Base-by-base conservation (phyloP, 2,888 invertebrate species). In the Epicampocera succincta region DNA sequence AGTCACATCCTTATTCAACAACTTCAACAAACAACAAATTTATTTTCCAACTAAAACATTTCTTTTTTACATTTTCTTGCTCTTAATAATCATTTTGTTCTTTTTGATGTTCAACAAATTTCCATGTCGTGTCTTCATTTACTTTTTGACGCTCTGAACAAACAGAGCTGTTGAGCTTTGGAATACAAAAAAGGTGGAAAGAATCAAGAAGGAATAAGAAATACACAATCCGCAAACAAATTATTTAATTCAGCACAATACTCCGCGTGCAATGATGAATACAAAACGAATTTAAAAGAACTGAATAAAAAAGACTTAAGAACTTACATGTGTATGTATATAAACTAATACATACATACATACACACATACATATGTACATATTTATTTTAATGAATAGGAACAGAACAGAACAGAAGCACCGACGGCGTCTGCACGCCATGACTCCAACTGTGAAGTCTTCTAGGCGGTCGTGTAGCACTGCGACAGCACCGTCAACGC, bases 21-120 rank as follows among this genome's bases (percentile, higher is more conserved):
- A 50, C 29, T 44, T 2, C 44, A 58, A 50, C 56, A 50, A 66
- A 15, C 4, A 38, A 50, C 15, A 17, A 63, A 13, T 65, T 56
- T 52, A 42, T 65, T 17, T 48, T 42, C 15, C 13, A 6, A 25
- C 6, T 38, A 25, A 12, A 33, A 58, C 25, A 25, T 63, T 68
- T 42, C 44, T 29, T 11, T 33, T n/a, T 65, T 29, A 21, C 40
- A 48, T 61, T 65, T 66, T 44, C 21, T 65, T 48, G 29, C 66
- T 63, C 61, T 66, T 81, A 68, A 68, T 81, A 69, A 81, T 69
- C 68, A 68, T 61, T 72, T 72, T 72, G 71, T 80, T 60, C 42
- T 73, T 56, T 50, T 63, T 77, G 76, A 81, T 73, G 73, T 77
- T 69, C 50, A 71, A 75, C 80, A 80, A 80, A 71, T 80, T 76